A percentile compares a stretch with the other conserved stretches of the same genome.
These are phyloP conservation scores for Apogon hyalosoma DNA, from an alignment of 2,797 vertebrate genomes.

Conservation along the genomic window DNA sequence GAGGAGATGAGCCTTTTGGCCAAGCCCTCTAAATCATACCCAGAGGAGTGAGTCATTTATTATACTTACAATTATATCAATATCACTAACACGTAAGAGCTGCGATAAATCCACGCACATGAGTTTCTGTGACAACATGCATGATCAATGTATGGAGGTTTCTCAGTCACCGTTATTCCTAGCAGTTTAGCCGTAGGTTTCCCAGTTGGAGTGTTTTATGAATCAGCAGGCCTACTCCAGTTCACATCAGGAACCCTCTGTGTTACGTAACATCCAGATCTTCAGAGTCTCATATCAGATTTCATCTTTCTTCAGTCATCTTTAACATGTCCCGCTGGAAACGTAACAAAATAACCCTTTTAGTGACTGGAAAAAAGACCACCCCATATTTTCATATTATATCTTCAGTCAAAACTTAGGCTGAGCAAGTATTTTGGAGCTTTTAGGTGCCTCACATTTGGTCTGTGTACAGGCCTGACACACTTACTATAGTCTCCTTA, in stretches of 20 bases:
- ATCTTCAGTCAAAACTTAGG: constrained; percentile 6
- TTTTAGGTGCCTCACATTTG: constrained; percentile 7
- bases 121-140: constrained; percentile 69
- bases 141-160: constrained; percentile 67
- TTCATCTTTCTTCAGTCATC: constrained; percentile 15
- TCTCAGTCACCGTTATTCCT: constrained; percentile 49
- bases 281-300: constrained; percentile 1
- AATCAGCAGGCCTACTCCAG: constrained; percentile 38
- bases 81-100: constrained; percentile 81
- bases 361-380: constrained; percentile 24
- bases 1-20: constrained; percentile 76
- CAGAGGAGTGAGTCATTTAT: constrained; percentile 75
- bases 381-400: constrained; percentile 13
- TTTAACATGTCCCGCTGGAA: constrained; percentile 6
- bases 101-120: constrained; percentile 77
- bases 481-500: neutral
- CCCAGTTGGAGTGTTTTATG: constrained; percentile 41
- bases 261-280: neutral
- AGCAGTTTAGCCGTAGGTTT: constrained; percentile 39
- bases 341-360: constrained; percentile 4
- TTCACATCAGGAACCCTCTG: constrained; percentile 8
- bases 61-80: constrained; percentile 83
- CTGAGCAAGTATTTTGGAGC: neutral
- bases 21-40: constrained; percentile 78
- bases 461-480: neutral